These are phyloP conservation scores for Stomatorhinus walkeri DNA, from an alignment of 2,797 vertebrate species.

Conservation along the genomic window DNA sequence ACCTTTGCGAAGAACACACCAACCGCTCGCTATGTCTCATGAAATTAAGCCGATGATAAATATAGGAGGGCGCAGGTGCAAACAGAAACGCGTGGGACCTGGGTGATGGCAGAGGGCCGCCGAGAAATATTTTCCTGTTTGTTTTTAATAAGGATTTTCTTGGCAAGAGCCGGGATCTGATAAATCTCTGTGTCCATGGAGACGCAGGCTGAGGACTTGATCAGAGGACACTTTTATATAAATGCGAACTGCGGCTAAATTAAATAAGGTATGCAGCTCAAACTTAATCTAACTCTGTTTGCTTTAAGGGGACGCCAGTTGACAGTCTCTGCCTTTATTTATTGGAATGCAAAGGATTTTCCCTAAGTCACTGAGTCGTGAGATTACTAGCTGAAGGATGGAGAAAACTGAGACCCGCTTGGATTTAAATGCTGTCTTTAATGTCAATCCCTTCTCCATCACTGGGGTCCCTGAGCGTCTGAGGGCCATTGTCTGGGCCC, in stretches of 20 bases:
- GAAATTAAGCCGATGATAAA: constrained; percentile 12
- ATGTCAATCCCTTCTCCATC: background rate
- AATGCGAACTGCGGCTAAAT: constrained; percentile 32
- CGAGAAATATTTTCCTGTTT: constrained; percentile 26
- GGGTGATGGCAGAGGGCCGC: constrained; percentile 11
- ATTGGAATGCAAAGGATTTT: constrained; percentile 61
- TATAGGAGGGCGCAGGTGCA: constrained; percentile 11
- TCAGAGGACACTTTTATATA: constrained; percentile 28
- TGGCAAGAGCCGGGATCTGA: constrained; percentile 24
- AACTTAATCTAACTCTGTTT: constrained; percentile 42
- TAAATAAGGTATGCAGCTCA: constrained; percentile 29
- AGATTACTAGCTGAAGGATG: constrained; percentile 57
- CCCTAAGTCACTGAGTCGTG: constrained; percentile 65
- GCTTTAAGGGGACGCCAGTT: constrained; percentile 21
- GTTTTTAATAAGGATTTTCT: constrained; percentile 43
- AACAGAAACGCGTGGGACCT: background rate
- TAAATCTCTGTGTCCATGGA: constrained; percentile 31
- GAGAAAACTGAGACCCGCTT: constrained; percentile 31
- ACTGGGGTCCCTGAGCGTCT: background rate
- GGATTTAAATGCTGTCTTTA: constrained; percentile 5
- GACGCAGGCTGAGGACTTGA: constrained; percentile 22
- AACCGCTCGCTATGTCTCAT: constrained; percentile 12
- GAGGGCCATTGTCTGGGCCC: background rate
- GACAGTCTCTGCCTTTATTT: constrained; percentile 41
- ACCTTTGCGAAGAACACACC: background rate